These are phyloP conservation scores for Brenthis ino DNA, from an alignment of 2,888 invertebrate species.

Conservation along the genomic window DNA sequence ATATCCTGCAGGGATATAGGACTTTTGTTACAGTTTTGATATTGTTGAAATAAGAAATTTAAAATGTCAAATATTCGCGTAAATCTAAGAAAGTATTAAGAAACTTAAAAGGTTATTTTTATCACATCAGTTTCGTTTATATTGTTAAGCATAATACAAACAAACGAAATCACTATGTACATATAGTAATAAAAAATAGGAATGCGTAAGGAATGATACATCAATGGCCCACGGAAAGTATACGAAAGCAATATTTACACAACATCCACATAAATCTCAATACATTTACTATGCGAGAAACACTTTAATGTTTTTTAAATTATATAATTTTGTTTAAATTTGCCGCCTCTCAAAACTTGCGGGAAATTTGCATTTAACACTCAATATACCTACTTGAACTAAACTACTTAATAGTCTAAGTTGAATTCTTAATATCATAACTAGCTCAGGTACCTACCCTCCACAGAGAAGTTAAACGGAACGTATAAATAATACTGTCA, in stretches of 20 bases:
- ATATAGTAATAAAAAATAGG: not conserved
- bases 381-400: not conserved
- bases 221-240: not conserved
- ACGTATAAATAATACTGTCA: slow-evolving; percentile 7
- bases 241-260: slow-evolving; percentile 5
- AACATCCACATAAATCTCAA: slow-evolving; percentile 11
- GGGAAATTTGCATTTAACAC: no score
- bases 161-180: not conserved
- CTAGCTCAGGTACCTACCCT: not conserved
- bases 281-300: not conserved
- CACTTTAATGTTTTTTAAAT: not conserved
- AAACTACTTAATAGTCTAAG: not conserved
- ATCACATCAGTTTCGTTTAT: no score
- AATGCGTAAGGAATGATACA: slow-evolving; percentile 6
- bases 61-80: no score
- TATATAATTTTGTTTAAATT: not conserved
- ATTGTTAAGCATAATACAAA: not conserved
- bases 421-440: not conserved
- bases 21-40: no score
- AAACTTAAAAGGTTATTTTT: no score
- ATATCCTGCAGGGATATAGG: no score
- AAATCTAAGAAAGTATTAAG: no score
- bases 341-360: no score
- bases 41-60: no score
- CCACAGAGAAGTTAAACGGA: not conserved